Conservation (phyloP, 2,113 vertebrate species). For the Rallus limicola region DNA sequence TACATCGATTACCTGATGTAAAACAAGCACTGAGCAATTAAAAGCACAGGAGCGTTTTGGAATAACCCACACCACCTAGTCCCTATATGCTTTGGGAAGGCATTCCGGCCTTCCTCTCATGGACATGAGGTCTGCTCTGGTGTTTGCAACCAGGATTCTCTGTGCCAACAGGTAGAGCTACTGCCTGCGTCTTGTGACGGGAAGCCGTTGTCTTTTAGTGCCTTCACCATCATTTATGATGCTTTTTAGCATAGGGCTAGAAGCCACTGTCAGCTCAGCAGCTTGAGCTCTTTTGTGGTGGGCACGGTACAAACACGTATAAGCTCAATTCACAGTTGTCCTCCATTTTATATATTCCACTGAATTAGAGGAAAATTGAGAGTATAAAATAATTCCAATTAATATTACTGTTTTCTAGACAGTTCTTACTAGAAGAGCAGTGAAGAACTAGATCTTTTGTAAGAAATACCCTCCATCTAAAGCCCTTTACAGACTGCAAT, state of each 20-base stretch:
- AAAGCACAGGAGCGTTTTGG: background rate
- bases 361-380: background rate
- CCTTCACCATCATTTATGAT: fast-evolving
- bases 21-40: background rate
- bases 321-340: background rate
- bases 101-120: background rate
- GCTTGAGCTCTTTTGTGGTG: background rate
- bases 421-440: background rate
- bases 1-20: background rate
- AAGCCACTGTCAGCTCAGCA: background rate
- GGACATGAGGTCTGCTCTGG: background rate
- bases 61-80: background rate
- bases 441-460: background rate
- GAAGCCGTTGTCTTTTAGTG: background rate
- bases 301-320: background rate
- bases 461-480: background rate
- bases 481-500: background rate
- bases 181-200: background rate
- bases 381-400: background rate
- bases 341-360: background rate
- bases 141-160: background rate
- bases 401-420: background rate
- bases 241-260: background rate
- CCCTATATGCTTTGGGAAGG: background rate
- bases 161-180: background rate